Base-by-base conservation (phyloP, 2,888 invertebrate genomes). In the Eudiplozoon nipponicum region DNA sequence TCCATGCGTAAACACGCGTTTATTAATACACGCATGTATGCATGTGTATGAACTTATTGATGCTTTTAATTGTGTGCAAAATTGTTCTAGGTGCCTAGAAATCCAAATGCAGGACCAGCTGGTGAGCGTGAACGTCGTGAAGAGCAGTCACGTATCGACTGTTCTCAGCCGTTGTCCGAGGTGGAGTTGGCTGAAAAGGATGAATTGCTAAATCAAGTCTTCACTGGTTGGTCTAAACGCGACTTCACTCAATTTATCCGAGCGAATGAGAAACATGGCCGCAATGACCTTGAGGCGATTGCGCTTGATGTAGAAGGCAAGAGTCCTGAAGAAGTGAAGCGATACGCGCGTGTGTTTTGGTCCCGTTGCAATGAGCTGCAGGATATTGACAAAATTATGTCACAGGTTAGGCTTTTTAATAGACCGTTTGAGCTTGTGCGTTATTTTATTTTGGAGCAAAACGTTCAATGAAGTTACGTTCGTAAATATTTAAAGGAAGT, bases 161-260 rank as follows among this genome's bases (percentile, higher is more conserved):
- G 81, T 48, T 76, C 86, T 0, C 78, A 84, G 51, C 70, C 71
- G 0, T 65, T 90, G 5, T 67, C 69, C 0, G 86, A 90, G 47
- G 80, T 80, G 19, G 90, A 94, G 57, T 61, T 74, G 35, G 62
- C 63, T 3, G 90, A 94, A 54, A 81, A 86, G 52, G 86, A 90
- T 53, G 70, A 71, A 35, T 63, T 94, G 1, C 64, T 94, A 1
- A 78, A 74, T 3, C 76, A 81, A 68, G 74, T 94, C 2, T 94
- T 94, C 52, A 80, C 80, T 2, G 77, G 76, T 53, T 98, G 94
- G 94, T 78, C 75, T 2, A 84, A 86, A 56, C 66, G 90, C 20
- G 94, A 98, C 55, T 98, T 98, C 56, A 81, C 84, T 59, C 90
- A 90, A 57, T 98, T 98, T 51, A 80, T 98, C 47, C 90, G 66